These are phyloP conservation scores for Pediacus dermestoides DNA, from an alignment of 2,888 invertebrate genomes.

Conservation along the genomic window DNA sequence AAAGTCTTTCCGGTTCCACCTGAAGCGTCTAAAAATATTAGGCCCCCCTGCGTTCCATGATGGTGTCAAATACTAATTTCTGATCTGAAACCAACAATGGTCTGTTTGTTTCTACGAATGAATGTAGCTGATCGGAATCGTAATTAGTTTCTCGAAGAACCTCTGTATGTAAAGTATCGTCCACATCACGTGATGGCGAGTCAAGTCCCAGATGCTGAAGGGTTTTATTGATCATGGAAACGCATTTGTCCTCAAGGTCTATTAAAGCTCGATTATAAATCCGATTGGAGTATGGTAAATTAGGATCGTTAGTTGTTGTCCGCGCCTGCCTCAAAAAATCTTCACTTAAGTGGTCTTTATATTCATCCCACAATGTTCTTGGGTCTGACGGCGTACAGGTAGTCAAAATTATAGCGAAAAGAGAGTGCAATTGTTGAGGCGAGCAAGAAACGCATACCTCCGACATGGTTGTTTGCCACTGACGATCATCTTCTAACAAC, in stretches of 20 bases:
- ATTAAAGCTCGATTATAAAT: no score
- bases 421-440: slow-evolving; percentile 25
- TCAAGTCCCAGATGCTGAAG: no score
- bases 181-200: no score
- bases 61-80: slow-evolving; percentile 3
- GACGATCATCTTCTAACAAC: slow-evolving; percentile 28
- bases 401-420: slow-evolving; percentile 30
- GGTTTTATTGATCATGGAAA: no score
- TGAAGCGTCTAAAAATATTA: slow-evolving; percentile 17
- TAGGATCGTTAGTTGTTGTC: no score
- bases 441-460: slow-evolving; percentile 20
- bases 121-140: no score
- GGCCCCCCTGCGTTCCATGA: slow-evolving; percentile 11
- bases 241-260: no score
- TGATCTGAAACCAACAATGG: slow-evolving; percentile 10
- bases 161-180: slow-evolving; percentile 6
- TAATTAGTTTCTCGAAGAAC: no score
- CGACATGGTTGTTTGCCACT: slow-evolving; percentile 26
- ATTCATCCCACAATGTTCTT: slow-evolving; percentile 27
- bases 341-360: slow-evolving; percentile 30
- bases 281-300: no score
- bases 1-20: slow-evolving; percentile 39
- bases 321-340: slow-evolving; percentile 27
- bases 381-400: slow-evolving; percentile 28
- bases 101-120: no score